These are phyloP conservation scores for Falco berigora DNA, from an alignment of 2,797 vertebrate species.

Conservation along the genomic window DNA sequence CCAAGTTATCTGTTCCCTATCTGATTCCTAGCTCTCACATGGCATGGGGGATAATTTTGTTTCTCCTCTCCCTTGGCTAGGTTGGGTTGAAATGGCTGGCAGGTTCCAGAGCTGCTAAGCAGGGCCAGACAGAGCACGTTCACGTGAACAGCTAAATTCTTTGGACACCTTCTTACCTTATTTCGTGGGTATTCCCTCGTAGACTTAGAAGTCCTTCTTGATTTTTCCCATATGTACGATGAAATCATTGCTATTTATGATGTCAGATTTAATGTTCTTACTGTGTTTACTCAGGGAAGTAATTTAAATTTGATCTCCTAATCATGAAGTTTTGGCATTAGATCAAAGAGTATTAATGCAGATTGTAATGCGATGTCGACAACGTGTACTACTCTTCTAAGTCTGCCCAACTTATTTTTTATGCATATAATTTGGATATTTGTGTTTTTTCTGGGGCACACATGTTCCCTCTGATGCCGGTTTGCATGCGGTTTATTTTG, in stretches of 20 bases:
- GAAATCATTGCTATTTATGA: background rate
- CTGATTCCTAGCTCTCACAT: background rate
- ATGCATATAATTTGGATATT: background rate
- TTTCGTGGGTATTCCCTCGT: background rate
- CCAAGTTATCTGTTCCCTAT: background rate
- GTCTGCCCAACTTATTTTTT: background rate
- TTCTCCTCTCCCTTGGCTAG: background rate
- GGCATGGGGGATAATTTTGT: accelerated
- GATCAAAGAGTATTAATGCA: background rate
- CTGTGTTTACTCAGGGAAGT: background rate
- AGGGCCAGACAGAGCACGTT: background rate
- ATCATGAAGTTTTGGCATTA: background rate
- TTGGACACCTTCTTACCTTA: background rate
- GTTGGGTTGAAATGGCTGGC: background rate
- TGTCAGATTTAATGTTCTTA: background rate
- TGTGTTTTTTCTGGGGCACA: background rate
- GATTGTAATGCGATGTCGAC: background rate
- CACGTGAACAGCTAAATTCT: background rate
- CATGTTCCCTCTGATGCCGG: background rate
- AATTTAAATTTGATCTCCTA: background rate
- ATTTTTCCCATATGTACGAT: background rate
- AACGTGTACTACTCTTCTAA: background rate
- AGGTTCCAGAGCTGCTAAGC: background rate
- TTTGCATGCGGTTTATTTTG: background rate
- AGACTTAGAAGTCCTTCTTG: background rate